Conservation (phyloP, 1,140 invertebrate genomes). For the Drosophila kikkawai region DNA sequence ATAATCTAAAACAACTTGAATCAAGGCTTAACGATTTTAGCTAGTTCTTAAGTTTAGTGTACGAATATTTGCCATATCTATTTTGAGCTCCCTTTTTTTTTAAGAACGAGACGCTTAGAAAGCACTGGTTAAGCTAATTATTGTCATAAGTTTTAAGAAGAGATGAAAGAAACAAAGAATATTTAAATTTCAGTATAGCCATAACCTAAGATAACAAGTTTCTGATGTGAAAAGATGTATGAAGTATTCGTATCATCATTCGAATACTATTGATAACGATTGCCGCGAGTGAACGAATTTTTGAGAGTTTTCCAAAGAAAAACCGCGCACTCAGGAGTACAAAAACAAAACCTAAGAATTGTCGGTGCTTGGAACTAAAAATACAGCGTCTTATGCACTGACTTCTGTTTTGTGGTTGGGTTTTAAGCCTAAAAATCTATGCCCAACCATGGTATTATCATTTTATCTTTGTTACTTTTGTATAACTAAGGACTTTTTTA, state of each 20-base stretch:
- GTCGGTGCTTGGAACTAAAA: neutral
- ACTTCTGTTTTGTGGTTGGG: neutral
- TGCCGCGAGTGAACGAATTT: neutral
- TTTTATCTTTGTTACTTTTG: neutral
- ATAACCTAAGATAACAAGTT: neutral
- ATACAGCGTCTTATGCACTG: too few relatives aligned
- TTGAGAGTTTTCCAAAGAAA: neutral
- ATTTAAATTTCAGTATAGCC: neutral
- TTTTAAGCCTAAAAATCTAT: neutral
- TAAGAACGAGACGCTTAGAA: constrained; percentile 57
- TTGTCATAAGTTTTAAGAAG: neutral
- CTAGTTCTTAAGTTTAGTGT: constrained; percentile 60
- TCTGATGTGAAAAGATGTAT: neutral
- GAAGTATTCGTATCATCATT: neutral
- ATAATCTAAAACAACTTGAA: constrained; percentile 36
- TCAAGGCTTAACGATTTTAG: constrained; percentile 72
- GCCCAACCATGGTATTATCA: constrained; percentile 1
- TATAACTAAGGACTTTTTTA: neutral
- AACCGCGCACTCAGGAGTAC: neutral
- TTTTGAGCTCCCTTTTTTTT: constrained; percentile 37
- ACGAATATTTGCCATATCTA: constrained; percentile 59
- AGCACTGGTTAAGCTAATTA: constrained; percentile 25
- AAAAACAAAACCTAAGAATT: neutral
- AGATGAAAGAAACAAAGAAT: neutral
- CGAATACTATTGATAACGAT: neutral